Percentiles rank a stretch among this genome's conserved stretches.
Conservation (phyloP, 37 sponge, comb jelly and placozoan genomes). For the Bolinopsis microptera region DNA sequence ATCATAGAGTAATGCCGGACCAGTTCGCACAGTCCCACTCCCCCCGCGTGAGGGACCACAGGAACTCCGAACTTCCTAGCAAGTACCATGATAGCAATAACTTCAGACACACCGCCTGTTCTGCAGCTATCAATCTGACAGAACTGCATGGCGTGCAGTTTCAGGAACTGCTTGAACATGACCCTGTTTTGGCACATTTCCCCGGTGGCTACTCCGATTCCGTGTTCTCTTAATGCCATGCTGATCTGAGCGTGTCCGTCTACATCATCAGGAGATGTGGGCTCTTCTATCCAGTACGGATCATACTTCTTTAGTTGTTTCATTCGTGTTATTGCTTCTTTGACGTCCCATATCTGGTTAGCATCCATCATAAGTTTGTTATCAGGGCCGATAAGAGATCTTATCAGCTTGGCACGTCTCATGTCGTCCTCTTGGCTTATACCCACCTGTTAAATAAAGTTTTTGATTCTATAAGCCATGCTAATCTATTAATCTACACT, state of each 20-base stretch:
- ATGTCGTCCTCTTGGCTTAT: conserved; percentile 73
- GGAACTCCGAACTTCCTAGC: conserved; percentile 83
- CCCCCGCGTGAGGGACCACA: conserved; percentile 91
- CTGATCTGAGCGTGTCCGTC: conserved; percentile 78
- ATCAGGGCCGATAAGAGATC: conserved; percentile 78
- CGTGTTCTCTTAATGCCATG: conserved; percentile 65
- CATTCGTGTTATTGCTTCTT: conserved; percentile 76
- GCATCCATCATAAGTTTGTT: conserved; percentile 73
- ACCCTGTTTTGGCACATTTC: conserved; percentile 83
- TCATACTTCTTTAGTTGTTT: conserved; percentile 73
- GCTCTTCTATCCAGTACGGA: conserved; percentile 87
- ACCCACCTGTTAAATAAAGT: conserved; percentile 71
- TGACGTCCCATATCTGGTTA: conserved; percentile 81
- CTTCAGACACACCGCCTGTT: conserved; percentile 83
- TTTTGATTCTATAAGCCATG: too few relatives aligned
- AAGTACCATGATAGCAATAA: conserved; percentile 77
- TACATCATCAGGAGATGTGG: conserved; percentile 87
- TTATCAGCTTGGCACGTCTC: conserved; percentile 72
- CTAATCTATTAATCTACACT: too few relatives aligned
- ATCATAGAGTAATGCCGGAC: conserved; percentile 80
- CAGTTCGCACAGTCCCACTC: conserved; percentile 88
- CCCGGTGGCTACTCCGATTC: conserved; percentile 84
- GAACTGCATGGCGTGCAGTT: conserved; percentile 80
- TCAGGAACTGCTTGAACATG: conserved; percentile 91
- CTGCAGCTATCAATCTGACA: conserved; percentile 90